These are phyloP conservation scores for Megaustenia siamemsis DNA, from an alignment of 2,888 invertebrate species.

Conservation along the genomic window DNA sequence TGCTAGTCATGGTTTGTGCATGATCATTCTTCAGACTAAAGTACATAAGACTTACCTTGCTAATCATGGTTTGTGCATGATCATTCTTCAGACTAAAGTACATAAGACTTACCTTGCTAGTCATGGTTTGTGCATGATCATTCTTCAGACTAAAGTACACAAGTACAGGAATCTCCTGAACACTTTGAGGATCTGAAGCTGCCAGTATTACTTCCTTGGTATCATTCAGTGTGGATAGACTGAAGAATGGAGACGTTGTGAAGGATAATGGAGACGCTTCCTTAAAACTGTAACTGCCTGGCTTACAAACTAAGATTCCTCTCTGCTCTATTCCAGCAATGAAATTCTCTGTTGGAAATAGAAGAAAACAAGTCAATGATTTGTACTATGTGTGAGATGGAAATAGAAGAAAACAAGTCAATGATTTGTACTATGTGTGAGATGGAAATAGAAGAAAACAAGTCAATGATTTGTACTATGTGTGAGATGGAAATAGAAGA, in stretches of 20 bases:
- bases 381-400: neutral
- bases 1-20: slow-evolving; percentile 6
- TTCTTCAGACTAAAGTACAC: slow-evolving; percentile 36
- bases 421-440: no score
- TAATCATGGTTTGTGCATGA: no score
- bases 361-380: neutral
- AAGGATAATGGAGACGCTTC: slow-evolving; percentile 50
- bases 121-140: neutral
- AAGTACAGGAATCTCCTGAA: slow-evolving; percentile 38
- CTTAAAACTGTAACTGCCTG: slow-evolving; percentile 65
- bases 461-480: no score
- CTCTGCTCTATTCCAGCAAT: slow-evolving; percentile 70
- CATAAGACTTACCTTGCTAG: slow-evolving; percentile 32
- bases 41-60: slow-evolving; percentile 30
- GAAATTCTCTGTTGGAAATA: slow-evolving; percentile 59
- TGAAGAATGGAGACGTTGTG: slow-evolving; percentile 37
- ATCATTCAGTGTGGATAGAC: neutral
- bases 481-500: no score
- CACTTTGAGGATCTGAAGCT: slow-evolving; percentile 5
- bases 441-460: no score
- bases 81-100: no score
- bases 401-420: no score
- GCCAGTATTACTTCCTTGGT: slow-evolving; percentile 14
- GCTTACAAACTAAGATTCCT: slow-evolving; percentile 66
- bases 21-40: slow-evolving; percentile 26